Evolutionary conservation across 2,797 vertebrate genomes (phyloP).

Genomic region (Bryconaethiops microstoma): DNA sequence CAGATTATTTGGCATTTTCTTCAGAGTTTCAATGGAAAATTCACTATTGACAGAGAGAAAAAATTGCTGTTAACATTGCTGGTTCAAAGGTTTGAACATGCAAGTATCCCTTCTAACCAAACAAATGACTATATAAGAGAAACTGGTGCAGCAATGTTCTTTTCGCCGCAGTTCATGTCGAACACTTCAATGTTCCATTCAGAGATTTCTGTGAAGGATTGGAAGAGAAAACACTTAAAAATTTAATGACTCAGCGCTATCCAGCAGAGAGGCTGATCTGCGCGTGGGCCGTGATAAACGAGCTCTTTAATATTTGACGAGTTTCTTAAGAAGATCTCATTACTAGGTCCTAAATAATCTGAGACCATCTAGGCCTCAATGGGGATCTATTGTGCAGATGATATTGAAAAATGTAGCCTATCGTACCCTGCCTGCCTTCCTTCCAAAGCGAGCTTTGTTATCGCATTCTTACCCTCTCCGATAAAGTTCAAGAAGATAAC

Average conservation of each 20-base stretch:
- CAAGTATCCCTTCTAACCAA: neutral
- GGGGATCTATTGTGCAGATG: constrained; percentile 34
- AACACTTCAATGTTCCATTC: neutral
- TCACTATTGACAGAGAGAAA: neutral
- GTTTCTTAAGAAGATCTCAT: constrained; percentile 60
- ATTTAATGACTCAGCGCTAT: constrained; percentile 50
- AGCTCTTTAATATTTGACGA: constrained; percentile 61
- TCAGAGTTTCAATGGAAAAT: no score
- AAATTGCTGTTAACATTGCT: neutral
- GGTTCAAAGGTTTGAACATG: neutral
- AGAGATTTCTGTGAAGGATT: constrained; percentile 30
- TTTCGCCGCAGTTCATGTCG: neutral
- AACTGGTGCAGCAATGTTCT: neutral
- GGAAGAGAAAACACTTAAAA: constrained; percentile 41
- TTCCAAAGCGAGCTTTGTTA: neutral
- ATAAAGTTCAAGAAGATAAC: constrained; percentile 20
- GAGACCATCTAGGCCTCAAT: constrained; percentile 40
- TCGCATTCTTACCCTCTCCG: constrained; percentile 22
- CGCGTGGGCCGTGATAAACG: constrained; percentile 41
- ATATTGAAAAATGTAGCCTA: constrained; percentile 32
- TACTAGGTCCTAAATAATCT: constrained; percentile 53
- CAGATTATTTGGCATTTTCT: no score
- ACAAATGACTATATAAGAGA: neutral
- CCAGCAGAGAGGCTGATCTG: constrained; percentile 33
- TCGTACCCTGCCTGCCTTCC: neutral